A percentile compares a stretch with the other conserved stretches of the same genome.
Conservation (phyloP, 2,113 vertebrate species). For the Leucopsar rothschildi region DNA sequence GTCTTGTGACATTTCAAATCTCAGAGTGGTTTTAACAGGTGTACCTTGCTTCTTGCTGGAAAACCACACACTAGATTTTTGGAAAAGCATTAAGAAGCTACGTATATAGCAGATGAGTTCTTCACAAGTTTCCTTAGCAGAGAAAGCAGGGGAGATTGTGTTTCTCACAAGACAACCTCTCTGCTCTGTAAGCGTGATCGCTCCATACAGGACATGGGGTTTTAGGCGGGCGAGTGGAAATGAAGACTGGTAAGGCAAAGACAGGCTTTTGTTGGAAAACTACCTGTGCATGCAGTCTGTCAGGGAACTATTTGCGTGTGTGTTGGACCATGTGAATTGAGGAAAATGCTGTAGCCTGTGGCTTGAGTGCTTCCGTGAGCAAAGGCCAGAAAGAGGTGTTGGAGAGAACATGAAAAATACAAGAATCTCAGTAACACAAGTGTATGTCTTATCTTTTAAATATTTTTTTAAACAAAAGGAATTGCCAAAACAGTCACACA, state of each 20-base stretch:
- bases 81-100: neutral
- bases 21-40: neutral
- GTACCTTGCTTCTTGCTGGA: neutral
- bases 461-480: neutral
- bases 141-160: neutral
- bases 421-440: neutral
- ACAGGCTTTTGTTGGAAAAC: neutral
- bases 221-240: neutral
- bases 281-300: neutral
- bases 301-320: neutral
- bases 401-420: neutral
- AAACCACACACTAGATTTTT: neutral
- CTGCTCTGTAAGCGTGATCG: neutral
- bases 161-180: neutral
- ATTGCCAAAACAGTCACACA: neutral
- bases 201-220: neutral
- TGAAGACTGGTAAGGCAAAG: neutral
- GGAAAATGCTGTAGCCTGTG: rapidly evolving
- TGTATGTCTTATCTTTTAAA: neutral
- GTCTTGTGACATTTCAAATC: rapidly evolving
- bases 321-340: neutral
- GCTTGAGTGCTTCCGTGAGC: neutral
- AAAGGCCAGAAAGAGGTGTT: neutral
- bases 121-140: neutral
- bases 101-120: neutral